Base-by-base conservation (phyloP, 2,797 vertebrate genomes). In the Poeciliopsis presidionis region DNA sequence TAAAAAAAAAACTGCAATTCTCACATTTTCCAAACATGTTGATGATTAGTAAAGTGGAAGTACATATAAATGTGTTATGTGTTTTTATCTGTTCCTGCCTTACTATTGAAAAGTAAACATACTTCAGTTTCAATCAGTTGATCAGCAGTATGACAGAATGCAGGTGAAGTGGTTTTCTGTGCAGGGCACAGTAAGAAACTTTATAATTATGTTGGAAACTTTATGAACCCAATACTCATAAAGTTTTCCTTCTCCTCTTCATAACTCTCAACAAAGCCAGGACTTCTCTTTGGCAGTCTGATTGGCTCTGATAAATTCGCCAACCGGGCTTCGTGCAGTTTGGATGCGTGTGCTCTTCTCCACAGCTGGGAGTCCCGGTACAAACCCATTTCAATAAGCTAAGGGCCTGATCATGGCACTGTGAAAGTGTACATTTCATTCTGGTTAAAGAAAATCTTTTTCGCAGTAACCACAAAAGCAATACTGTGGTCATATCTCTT, bases 371-470 rank as follows among this genome's bases (percentile, higher is more conserved):
- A 18, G 30, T 28, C 30, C 30, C 5, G 13, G 5, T 11, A 43
- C 39, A 41, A 25, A 25, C 20, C 25, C 36, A 43, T 43, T 67
- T 43, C 65, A 67, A 13, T 67, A 22, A 67, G 36, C 18, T 22
- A 65, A 39, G 33, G 20, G 5, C 41, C 41, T 43, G 41, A 43
- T 43, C 41, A 43, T 43, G 41, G 41, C 41, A 1, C 18, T 20
- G 33, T 39, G 61, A 80, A 41, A 30, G 53, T 47, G 74, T 59
- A 59, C 51, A 53, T 25, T 53, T 22, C 51, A 53, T 53, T 22
- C 25, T 57, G n/a, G 55, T 57, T 57, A 13, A 12, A 47, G 74
- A 78, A 67, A 83, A 33, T 36, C 6, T 63, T 53, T 65, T 65
- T 36, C 53, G 28, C 59, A 41, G 33, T 16, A 74, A 69, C 20